Percentiles rank a stretch among this genome's conserved stretches.
These are phyloP conservation scores for Dolichallabes microphthalmus DNA, from an alignment of 2,113 vertebrate genomes.

Conservation along the genomic window DNA sequence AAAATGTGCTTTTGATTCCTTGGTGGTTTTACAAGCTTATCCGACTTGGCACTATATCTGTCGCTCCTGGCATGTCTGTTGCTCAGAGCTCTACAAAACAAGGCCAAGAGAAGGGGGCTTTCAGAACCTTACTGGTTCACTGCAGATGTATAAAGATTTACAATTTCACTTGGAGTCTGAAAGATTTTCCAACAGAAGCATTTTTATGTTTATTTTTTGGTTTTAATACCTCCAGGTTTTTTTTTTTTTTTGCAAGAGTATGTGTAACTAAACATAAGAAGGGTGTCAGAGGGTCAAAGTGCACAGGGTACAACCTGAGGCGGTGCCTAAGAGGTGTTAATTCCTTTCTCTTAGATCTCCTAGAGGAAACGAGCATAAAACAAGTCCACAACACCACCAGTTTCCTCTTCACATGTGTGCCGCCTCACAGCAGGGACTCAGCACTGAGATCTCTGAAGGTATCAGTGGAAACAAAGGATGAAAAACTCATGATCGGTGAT, in stretches of 20 bases:
- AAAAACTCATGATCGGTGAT: constrained; percentile 29
- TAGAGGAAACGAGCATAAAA: constrained; percentile 51
- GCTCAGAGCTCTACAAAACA: constrained; percentile 64
- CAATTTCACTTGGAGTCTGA: constrained; percentile 44
- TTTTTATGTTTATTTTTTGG: not conserved
- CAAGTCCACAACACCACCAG: constrained; percentile 44
- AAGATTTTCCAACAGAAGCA: constrained; percentile 45
- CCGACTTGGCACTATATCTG: constrained; percentile 70
- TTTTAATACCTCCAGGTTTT: constrained; percentile 23
- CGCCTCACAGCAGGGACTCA: constrained; percentile 29
- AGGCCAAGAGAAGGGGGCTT: constrained; percentile 46
- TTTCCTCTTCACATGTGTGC: constrained; percentile 31
- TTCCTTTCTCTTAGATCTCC: constrained; percentile 33
- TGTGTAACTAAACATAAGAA: constrained; percentile 27
- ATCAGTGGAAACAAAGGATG: constrained; percentile 30
- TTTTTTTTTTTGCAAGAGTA: constrained; percentile 21
- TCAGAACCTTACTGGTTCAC: constrained; percentile 40
- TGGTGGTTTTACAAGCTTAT: constrained; percentile 71
- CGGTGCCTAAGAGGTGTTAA: constrained; percentile 43
- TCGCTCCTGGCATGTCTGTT: constrained; percentile 66
- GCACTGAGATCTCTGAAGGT: constrained; percentile 10
- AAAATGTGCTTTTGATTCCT: constrained; percentile 72
- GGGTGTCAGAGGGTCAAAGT: constrained; percentile 36
- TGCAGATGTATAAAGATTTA: constrained; percentile 38
- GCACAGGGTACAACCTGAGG: constrained; percentile 24